Conservation (phyloP, 2,113 vertebrate genomes). For the Bubo blakistoni region DNA sequence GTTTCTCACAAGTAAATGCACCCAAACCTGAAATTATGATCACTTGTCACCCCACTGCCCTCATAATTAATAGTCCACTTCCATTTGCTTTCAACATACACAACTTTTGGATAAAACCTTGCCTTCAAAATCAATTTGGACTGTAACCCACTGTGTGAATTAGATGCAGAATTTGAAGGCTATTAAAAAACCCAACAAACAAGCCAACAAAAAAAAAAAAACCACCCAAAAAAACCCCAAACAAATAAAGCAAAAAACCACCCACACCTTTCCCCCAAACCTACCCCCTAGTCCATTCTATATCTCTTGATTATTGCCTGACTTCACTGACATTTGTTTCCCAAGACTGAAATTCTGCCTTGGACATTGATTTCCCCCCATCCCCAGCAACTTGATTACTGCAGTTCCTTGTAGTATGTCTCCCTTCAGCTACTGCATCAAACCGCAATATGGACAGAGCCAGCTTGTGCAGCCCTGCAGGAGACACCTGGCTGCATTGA, state of each 20-base stretch:
- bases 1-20: neutral
- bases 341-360: conserved; percentile 39
- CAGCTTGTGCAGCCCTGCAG: neutral
- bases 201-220: neutral
- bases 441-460: neutral
- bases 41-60: neutral
- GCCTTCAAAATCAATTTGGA: neutral
- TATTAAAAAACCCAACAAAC: neutral
- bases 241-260: rapidly evolving
- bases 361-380: conserved; percentile 18
- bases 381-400: conserved; percentile 33
- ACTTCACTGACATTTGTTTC: conserved; percentile 27
- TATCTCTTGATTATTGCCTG: neutral
- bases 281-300: neutral
- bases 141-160: neutral
- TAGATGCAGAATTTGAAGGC: neutral
- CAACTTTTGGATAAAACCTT: neutral
- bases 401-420: conserved; percentile 13
- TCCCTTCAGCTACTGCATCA: conserved; percentile 31
- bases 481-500: neutral
- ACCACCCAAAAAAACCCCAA: neutral
- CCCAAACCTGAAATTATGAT: neutral
- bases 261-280: rapidly evolving
- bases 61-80: neutral
- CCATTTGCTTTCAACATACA: neutral